Percentiles rank a stretch among this genome's conserved stretches.
These are phyloP conservation scores for Eupelmus urozonus DNA, from an alignment of 2,888 invertebrate genomes.

Conservation along the genomic window DNA sequence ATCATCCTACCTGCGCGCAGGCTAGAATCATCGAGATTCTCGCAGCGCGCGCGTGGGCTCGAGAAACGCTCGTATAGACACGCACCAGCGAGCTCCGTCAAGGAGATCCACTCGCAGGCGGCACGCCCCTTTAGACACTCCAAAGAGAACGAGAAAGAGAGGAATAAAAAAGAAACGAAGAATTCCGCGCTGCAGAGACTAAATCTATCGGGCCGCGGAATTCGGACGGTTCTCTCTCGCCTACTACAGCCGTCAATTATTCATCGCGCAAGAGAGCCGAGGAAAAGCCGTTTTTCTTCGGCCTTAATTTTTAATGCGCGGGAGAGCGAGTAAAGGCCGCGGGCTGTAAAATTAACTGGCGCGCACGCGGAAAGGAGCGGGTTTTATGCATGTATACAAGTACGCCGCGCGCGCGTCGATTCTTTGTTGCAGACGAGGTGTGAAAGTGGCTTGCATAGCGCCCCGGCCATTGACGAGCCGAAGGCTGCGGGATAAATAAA, in stretches of 20 bases:
- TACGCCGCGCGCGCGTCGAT: no score
- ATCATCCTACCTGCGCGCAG: no score
- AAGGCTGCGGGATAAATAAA: slow-evolving; percentile 45
- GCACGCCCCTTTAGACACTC: slow-evolving; percentile 22
- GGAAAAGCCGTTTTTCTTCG: no score
- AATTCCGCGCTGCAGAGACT: no score
- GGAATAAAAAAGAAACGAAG: not conserved
- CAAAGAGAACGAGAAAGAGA: not conserved
- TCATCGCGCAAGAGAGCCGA: no score
- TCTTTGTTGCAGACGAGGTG: slow-evolving; percentile 41
- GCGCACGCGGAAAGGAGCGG: slow-evolving; percentile 1
- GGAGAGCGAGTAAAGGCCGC: no score
- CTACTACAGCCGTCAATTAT: no score
- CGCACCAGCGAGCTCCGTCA: slow-evolving; percentile 64
- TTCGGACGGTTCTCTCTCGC: no score
- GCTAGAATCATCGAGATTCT: no score
- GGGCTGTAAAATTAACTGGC: slow-evolving; percentile 3
- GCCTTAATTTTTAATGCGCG: no score
- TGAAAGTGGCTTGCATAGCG: slow-evolving; percentile 29
- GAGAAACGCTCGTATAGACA: slow-evolving; percentile 58
- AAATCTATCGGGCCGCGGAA: no score
- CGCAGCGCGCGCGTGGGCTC: not conserved
- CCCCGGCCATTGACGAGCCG: not conserved
- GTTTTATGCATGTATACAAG: no score
- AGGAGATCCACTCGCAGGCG: slow-evolving; percentile 65